Percentiles rank a stretch among this genome's conserved stretches.
Conservation (phyloP, 2,888 invertebrate species). For the Phengaris arion region DNA sequence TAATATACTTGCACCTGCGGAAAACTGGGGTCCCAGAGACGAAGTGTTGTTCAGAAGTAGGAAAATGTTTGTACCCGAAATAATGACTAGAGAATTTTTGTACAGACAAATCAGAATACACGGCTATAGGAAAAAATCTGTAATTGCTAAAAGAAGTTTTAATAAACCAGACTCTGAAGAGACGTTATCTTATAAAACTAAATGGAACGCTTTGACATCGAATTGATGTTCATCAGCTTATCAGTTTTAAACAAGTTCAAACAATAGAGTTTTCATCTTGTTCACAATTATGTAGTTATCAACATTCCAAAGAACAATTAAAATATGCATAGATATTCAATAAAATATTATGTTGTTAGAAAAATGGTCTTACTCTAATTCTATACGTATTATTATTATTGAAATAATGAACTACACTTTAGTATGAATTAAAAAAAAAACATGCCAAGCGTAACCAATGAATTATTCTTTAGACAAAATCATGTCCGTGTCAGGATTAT, state of each 20-base stretch:
- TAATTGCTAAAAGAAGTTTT: constrained; percentile 29
- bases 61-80: constrained; percentile 71
- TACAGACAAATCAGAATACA: constrained; percentile 69
- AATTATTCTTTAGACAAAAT: too few species aligned
- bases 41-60: constrained; percentile 61
- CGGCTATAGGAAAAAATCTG: constrained; percentile 51
- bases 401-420: too few species aligned
- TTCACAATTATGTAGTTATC: not conserved
- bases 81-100: constrained; percentile 74
- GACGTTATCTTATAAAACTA: constrained; percentile 41
- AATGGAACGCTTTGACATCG: constrained; percentile 56
- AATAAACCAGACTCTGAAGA: constrained; percentile 35
- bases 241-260: not conserved
- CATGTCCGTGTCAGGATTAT: not conserved
- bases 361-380: too few species aligned
- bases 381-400: too few species aligned
- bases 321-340: too few species aligned
- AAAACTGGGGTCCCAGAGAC: constrained; percentile 64
- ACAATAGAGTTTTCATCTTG: constrained; percentile 15
- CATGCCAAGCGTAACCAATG: too few species aligned
- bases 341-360: too few species aligned
- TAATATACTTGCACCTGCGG: constrained; percentile 48
- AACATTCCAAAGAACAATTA: not conserved
- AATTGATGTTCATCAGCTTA: constrained; percentile 45
- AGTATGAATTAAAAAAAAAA: too few species aligned